phyloP scores from a whole-genome alignment of 2,797 vertebrate genomes.

The Darevskia mixta region DNA sequence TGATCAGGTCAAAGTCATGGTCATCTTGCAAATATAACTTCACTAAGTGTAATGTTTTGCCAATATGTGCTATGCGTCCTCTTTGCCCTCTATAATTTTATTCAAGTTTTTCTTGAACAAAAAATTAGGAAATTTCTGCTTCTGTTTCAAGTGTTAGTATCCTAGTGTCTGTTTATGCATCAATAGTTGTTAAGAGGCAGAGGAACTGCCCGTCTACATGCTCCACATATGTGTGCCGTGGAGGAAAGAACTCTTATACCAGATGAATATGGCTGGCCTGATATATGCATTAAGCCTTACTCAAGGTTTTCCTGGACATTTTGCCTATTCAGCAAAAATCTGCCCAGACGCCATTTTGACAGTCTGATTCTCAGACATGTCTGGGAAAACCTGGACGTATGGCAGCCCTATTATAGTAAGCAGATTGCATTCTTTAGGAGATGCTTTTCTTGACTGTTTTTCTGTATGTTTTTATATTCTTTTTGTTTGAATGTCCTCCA shows the following conservation, averaged over 20 bases:
- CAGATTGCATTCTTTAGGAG: no score
- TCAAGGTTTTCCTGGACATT: not conserved
- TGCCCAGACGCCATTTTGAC: no score
- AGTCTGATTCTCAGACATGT: no score
- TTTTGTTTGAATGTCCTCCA: no score
- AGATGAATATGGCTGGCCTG: not conserved
- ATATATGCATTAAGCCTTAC: not conserved
- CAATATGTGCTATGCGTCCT: not conserved
- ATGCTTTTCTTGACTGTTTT: no score
- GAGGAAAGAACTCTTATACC: not conserved
- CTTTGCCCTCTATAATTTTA: conserved; percentile 10
- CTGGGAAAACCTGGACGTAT: no score
- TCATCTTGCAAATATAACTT: conserved; percentile 53
- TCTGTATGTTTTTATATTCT: no score
- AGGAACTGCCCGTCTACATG: not conserved
- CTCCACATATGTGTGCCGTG: not conserved
- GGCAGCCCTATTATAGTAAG: no score
- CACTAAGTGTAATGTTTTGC: conserved; percentile 10
- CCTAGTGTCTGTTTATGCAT: not conserved
- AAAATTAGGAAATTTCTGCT: not conserved
- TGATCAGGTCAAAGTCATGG: conserved; percentile 54
- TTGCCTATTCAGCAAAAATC: no score
- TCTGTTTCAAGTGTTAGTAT: not conserved
- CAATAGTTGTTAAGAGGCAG: not conserved
- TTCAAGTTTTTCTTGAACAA: not conserved